Conservation (phyloP, 2,797 vertebrate species). For the Rhinella marina region DNA sequence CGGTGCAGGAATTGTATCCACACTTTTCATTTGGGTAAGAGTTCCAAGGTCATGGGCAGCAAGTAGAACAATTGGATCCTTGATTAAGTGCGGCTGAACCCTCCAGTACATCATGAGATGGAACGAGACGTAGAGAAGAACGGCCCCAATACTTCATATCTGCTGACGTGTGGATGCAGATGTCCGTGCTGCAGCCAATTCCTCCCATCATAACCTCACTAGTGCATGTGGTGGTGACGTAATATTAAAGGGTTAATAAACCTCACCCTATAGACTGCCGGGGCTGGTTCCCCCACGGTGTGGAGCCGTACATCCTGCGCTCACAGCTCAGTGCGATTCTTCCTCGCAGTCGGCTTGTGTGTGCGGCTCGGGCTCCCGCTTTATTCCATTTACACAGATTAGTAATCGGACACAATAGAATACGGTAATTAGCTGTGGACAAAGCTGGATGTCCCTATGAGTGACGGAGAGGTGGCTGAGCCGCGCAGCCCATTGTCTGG, state of each 20-base stretch:
- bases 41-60: not conserved
- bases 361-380: not conserved
- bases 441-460: conserved; percentile 29
- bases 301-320: not conserved
- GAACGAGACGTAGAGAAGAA: no score
- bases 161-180: not conserved
- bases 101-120: not conserved
- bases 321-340: not conserved
- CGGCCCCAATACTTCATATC: not conserved
- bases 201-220: no score
- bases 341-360: not conserved
- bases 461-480: conserved; percentile 23
- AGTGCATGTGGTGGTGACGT: no score
- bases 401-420: conserved; percentile 29
- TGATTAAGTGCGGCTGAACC: not conserved
- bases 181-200: no score
- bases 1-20: no score
- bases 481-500: conserved; percentile 30
- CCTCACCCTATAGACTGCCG: not conserved
- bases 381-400: conserved; percentile 39
- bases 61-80: not conserved
- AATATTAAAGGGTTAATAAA: no score
- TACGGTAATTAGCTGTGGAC: conserved; percentile 43
- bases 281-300: not conserved
- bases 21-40: not conserved